Percentiles rank a stretch among this genome's conserved stretches.
Conservation (phyloP, 2,113 vertebrate species). For the Neopipo cinnamomea region DNA sequence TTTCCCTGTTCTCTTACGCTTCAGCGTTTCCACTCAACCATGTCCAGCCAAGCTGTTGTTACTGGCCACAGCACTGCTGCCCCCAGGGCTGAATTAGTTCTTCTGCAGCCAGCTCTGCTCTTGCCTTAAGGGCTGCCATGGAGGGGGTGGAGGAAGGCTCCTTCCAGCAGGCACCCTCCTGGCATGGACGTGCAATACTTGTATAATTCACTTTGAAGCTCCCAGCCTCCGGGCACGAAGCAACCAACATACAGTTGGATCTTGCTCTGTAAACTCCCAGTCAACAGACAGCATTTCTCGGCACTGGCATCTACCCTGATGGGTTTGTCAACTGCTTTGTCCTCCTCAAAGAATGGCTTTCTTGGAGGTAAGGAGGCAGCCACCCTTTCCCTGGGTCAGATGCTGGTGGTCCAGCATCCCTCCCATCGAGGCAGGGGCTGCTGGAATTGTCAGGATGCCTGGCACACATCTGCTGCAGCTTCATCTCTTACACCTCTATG, state of each 20-base stretch:
- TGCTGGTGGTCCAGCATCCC: not conserved
- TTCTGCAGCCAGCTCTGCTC: not conserved
- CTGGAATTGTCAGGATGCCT: not conserved
- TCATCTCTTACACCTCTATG: not conserved
- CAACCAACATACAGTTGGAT: not conserved
- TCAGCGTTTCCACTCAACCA: constrained; percentile 41
- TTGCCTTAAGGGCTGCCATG: constrained; percentile 8
- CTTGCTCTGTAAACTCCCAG: not conserved
- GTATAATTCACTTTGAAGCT: constrained; percentile 34
- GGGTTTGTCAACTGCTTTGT: not conserved
- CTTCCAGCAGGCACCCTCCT: not conserved
- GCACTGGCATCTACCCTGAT: not conserved
- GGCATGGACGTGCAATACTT: not conserved
- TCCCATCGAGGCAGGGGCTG: not conserved
- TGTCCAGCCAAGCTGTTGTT: constrained; percentile 30
- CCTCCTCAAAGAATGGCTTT: not conserved
- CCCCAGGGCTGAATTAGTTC: constrained; percentile 1
- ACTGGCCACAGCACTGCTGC: not conserved
- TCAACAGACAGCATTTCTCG: not conserved
- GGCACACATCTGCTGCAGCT: not conserved
- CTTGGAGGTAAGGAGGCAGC: not conserved
- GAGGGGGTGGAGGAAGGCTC: not conserved
- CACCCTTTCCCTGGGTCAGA: not conserved
- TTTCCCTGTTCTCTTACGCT: not conserved
- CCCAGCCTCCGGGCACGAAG: not conserved